These are phyloP conservation scores for Litoditis marina DNA, from an alignment of 2,888 invertebrate genomes.

Conservation along the genomic window DNA sequence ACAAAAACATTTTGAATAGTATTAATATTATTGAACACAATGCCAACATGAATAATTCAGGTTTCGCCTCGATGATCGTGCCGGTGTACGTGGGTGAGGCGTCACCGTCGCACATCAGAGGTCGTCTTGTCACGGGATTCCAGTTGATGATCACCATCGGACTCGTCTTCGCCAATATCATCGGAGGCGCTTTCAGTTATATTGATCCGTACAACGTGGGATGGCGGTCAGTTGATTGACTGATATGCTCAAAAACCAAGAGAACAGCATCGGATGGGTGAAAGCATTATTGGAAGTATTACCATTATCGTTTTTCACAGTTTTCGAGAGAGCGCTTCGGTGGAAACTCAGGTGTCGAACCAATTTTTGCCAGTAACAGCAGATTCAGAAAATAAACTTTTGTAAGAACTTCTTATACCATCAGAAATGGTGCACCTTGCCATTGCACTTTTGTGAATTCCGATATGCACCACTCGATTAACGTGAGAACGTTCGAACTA, in stretches of 20 bases:
- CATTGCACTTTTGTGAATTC: too few relatives aligned
- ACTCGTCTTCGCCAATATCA: conserved; percentile 65
- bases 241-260: not conserved
- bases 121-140: conserved; percentile 54
- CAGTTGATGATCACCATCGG: conserved; percentile 67
- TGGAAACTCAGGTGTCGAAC: too few relatives aligned
- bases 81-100: conserved; percentile 68
- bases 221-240: too few relatives aligned
- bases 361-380: too few relatives aligned
- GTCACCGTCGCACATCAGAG: conserved; percentile 65
- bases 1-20: too few relatives aligned
- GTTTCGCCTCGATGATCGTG: conserved; percentile 64
- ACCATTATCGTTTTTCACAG: not conserved
- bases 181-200: conserved; percentile 66
- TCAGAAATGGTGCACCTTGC: too few relatives aligned
- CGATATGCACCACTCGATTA: not conserved
- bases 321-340: too few relatives aligned
- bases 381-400: too few relatives aligned
- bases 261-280: not conserved
- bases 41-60: too few relatives aligned
- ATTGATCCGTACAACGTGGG: conserved; percentile 62
- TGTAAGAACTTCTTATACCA: too few relatives aligned
- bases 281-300: not conserved
- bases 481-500: too few relatives aligned
- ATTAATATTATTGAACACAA: too few relatives aligned